Conservation (phyloP, 2,888 invertebrate genomes). For the Dolichopus griseipennis region DNA sequence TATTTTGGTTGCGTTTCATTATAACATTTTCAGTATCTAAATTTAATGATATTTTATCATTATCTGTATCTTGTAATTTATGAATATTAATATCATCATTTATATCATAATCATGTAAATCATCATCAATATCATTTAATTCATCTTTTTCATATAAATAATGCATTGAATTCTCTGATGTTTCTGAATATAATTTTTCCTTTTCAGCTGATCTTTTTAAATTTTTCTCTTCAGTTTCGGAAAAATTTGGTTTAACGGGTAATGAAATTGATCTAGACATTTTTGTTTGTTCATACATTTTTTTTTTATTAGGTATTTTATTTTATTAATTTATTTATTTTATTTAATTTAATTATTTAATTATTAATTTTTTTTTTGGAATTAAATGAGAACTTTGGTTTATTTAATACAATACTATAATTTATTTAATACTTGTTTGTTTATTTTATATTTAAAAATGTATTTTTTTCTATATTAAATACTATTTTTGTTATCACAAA, state of each 20-base stretch:
- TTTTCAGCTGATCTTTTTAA: slow-evolving; percentile 38
- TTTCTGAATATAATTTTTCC: slow-evolving; percentile 28
- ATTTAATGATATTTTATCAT: slow-evolving; percentile 1
- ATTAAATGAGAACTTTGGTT: too few relatives aligned
- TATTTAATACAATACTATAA: too few relatives aligned
- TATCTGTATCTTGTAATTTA: background rate
- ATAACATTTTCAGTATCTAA: background rate
- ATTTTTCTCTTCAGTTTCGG: slow-evolving; percentile 29
- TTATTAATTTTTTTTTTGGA: too few relatives aligned
- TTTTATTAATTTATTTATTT: background rate
- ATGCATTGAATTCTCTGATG: background rate
- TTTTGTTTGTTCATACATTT: slow-evolving; percentile 9
- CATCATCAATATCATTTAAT: background rate
- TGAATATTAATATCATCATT: background rate
- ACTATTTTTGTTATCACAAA: too few relatives aligned
- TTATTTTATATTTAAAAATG: too few relatives aligned
- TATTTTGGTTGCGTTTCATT: background rate
- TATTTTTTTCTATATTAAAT: too few relatives aligned
- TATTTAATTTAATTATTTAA: background rate
- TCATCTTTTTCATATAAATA: background rate
- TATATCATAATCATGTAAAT: background rate
- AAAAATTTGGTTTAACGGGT: slow-evolving; percentile 36
- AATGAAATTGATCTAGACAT: slow-evolving; percentile 39
- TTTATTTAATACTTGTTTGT: too few relatives aligned
- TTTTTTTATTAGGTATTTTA: background rate